phyloP scores from a whole-genome alignment of 2,797 vertebrate genomes.

The Peromyscus aztecus region DNA sequence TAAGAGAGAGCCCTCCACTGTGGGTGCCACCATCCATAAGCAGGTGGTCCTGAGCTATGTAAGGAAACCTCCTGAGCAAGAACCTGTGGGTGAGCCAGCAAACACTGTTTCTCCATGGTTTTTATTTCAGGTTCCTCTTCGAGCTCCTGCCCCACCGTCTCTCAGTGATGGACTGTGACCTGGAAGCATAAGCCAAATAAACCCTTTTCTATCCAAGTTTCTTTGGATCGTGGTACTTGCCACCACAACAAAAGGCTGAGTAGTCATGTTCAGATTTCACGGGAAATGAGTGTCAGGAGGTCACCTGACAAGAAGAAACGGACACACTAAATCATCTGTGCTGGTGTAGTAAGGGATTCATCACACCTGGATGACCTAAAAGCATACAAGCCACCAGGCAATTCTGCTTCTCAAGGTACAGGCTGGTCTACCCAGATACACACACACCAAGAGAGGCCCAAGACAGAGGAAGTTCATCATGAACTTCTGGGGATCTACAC shows the following conservation, averaged over 20 bases:
- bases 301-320: background rate
- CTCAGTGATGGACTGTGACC: background rate
- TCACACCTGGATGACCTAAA: background rate
- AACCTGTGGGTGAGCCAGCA: background rate
- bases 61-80: background rate
- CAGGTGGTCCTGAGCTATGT: background rate
- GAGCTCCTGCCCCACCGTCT: background rate
- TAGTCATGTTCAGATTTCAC: background rate
- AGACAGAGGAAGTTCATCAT: background rate
- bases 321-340: background rate
- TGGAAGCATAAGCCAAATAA: background rate
- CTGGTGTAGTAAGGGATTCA: background rate
- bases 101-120: background rate
- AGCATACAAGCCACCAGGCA: accelerated
- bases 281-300: background rate
- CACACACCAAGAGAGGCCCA: background rate
- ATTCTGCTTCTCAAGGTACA: background rate
- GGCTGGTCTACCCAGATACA: background rate
- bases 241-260: background rate
- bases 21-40: background rate
- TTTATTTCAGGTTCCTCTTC: background rate
- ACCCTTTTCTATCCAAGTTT: background rate
- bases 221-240: background rate
- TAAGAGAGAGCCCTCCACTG: background rate
- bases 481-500: background rate